Base-by-base conservation (phyloP, 2,113 vertebrate species). In the Falcunculus frontatus region DNA sequence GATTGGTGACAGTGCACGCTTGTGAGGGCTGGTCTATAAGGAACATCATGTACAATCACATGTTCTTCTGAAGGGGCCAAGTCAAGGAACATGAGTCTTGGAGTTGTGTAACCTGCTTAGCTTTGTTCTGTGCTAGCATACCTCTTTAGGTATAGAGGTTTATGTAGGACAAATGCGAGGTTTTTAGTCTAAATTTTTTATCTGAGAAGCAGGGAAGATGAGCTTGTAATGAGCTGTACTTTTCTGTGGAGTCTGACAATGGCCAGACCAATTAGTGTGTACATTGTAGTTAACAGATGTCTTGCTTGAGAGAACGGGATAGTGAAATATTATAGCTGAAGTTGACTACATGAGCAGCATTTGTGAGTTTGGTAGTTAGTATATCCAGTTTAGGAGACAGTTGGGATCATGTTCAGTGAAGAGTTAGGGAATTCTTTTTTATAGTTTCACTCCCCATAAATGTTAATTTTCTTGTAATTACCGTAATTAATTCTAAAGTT, bases 1-100 rank as follows among this genome's bases (percentile, higher is more conserved):
- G 18, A 4, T 18, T 8, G 15, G 2, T 29, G 32, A 75, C 35
- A 42, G 22, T 19, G 21, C 27, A 8, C 3, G 0, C 9, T 62
- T 53, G 23, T 37, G 42, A 81, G 55, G 6, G 8, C 0, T 2
- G 7, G 16, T 63, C 41, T 47, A 0, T 50, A 19, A 13, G 41
- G 52, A 77, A 5, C 4, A 0, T n/a, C 30, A 21, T 0, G 1
- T 15, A 10, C 11, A 22, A 12, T 25, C 11, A 15, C 1, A 0
- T 33, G 16, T 74, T 74, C 53, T 20, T 50, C 8, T 27, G 27
- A 47, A 56, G 42, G 23, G 60, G 11, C 30, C 12, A 26, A 55
- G n/a, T 89, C 16, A 25, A 70, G 73, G 41, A 86, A 27, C 25
- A 15, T 33, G 11, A 11, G 11, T 41, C 50, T 39, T 69, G 42